Percentiles rank a stretch among this genome's conserved stretches.
Evolutionary conservation across 2,113 vertebrate genomes (phyloP).

Genomic region (Tricholaema leucomelas): DNA sequence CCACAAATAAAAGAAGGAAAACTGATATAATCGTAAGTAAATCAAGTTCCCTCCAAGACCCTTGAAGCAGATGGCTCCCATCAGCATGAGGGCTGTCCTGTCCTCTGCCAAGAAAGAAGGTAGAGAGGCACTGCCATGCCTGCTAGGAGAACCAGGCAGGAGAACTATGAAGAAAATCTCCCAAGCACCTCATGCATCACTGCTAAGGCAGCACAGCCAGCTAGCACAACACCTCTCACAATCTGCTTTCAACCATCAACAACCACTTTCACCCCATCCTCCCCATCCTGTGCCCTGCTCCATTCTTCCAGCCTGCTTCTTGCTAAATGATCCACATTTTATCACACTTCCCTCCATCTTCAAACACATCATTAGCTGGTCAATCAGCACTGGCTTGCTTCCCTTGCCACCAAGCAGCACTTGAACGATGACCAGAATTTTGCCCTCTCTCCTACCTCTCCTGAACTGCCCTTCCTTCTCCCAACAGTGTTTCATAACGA

Average conservation of each 20-base stretch:
- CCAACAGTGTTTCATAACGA: accelerated
- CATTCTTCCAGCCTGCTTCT: neutral
- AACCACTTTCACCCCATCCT: accelerated
- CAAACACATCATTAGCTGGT: neutral
- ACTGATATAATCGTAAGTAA: neutral
- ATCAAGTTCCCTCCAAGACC: neutral
- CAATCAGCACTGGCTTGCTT: neutral
- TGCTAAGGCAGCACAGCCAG: neutral
- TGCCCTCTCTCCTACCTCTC: neutral
- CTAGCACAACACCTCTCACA: neutral
- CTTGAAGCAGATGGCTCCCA: accelerated
- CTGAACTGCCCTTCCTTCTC: neutral
- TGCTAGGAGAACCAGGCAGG: neutral
- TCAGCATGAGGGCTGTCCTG: accelerated
- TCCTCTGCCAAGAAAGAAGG: neutral
- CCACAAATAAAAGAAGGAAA: neutral
- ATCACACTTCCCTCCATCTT: neutral
- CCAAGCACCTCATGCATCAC: accelerated
- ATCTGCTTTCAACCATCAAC: neutral
- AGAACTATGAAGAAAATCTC: neutral
- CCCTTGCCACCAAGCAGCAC: neutral
- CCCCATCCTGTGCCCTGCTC: neutral
- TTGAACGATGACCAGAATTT: neutral
- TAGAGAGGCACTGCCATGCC: accelerated
- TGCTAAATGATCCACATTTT: neutral